Evolutionary conservation across 2,797 vertebrate species (phyloP).

Genomic region (Holocentrus rufus): DNA sequence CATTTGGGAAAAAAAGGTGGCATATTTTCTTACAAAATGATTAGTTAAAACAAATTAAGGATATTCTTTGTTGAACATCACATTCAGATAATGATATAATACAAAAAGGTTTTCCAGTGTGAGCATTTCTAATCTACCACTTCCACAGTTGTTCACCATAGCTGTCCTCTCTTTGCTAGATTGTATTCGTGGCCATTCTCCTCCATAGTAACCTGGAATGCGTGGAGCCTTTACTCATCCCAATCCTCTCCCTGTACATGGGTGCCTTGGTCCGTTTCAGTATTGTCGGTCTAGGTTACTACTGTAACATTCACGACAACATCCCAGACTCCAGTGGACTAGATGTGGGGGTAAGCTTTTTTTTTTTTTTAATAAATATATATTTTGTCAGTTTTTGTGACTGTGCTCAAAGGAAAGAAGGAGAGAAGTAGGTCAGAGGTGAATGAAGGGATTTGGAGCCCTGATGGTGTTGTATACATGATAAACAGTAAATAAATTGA

Average conservation of each 20-base stretch:
- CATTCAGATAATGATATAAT: background rate
- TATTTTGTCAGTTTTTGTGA: background rate
- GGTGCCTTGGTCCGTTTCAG: constrained; percentile 94
- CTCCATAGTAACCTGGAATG: constrained; percentile 97
- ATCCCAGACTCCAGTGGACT: constrained; percentile 93
- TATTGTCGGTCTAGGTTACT: constrained; percentile 94
- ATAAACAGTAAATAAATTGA: background rate
- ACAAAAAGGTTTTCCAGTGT: background rate
- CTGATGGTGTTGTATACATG: background rate
- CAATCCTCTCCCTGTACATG: constrained; percentile 97
- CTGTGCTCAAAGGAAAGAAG: no score
- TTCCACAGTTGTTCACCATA: background rate
- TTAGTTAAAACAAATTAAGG: background rate
- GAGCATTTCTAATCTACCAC: background rate
- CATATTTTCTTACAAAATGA: background rate
- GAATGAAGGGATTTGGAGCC: no score
- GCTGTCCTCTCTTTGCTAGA: constrained; percentile 76
- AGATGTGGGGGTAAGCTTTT: constrained; percentile 89
- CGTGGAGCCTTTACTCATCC: constrained; percentile 94
- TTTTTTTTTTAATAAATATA: background rate
- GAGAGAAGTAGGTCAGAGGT: no score
- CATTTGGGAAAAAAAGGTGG: no score
- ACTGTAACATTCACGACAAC: constrained; percentile 92
- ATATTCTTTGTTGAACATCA: background rate
- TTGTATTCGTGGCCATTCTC: constrained; percentile 96